Conservation (phyloP, 2,888 invertebrate species). For the Autographa gamma region DNA sequence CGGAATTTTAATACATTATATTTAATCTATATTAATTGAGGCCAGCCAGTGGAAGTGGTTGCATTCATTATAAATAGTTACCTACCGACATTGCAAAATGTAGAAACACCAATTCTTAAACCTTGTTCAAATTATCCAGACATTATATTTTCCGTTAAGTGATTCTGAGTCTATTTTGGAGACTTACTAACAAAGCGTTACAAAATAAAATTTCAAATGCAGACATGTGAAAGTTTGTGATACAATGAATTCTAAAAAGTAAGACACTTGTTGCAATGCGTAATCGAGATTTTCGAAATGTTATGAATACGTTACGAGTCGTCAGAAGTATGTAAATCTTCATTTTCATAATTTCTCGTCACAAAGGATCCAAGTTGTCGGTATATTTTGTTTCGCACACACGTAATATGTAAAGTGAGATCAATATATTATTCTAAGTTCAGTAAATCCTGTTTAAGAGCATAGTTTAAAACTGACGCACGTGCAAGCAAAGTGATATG, state of each 20-base stretch:
- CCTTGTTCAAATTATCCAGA: conserved; percentile 58
- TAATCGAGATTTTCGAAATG: conserved; percentile 53
- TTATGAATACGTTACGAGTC: conserved; percentile 46
- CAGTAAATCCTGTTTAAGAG: conserved; percentile 24
- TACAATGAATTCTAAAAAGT: conserved; percentile 53
- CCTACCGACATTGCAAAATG: conserved; percentile 70
- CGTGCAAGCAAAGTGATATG: conserved; percentile 45
- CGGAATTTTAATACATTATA: conserved; percentile 74
- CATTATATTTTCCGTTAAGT: conserved; percentile 52
- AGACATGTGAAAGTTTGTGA: conserved; percentile 52
- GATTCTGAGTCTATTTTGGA: conserved; percentile 40
- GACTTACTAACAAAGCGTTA: conserved; percentile 25
- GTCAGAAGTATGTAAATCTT: conserved; percentile 44
- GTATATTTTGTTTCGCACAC: conserved; percentile 22
- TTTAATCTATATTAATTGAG: conserved; percentile 81
- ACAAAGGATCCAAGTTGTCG: conserved; percentile 28
- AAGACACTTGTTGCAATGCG: conserved; percentile 43
- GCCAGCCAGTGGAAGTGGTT: conserved; percentile 77
- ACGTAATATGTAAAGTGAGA: conserved; percentile 45
- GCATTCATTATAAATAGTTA: conserved; percentile 76
- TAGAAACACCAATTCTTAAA: conserved; percentile 65
- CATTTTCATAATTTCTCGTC: conserved; percentile 24
- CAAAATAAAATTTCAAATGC: conserved; percentile 49
- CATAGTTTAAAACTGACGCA: conserved; percentile 39
- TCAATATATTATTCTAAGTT: conserved; percentile 49